phyloP scores from a whole-genome alignment of 2,888 invertebrate species.

The Leucania comma region DNA sequence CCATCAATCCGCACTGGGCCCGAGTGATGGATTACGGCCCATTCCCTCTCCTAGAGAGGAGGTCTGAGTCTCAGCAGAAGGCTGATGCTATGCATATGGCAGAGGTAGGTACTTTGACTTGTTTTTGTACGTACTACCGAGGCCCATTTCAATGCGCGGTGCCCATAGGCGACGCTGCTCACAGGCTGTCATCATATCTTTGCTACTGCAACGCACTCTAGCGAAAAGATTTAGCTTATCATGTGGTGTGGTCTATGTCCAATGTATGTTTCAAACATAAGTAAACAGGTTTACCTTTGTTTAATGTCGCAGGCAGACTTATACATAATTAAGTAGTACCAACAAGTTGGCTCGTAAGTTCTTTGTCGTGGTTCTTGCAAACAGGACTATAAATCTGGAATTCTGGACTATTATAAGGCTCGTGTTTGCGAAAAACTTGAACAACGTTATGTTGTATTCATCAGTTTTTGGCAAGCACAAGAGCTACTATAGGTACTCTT shows the following conservation, averaged over 20 bases:
- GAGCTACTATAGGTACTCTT: background rate
- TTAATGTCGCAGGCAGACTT: conserved; percentile 19
- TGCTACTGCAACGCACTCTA: too few species aligned
- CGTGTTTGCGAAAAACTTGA: conserved; percentile 29
- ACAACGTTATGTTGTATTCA: conserved; percentile 52
- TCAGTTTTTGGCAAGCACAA: conserved; percentile 30
- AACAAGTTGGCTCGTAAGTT: conserved; percentile 42
- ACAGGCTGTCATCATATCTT: too few species aligned
- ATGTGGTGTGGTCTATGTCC: background rate
- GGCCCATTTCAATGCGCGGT: too few species aligned
- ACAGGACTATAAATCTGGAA: conserved; percentile 56
- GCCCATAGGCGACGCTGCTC: too few species aligned
- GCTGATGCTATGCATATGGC: too few species aligned
- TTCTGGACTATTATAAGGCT: conserved; percentile 35
- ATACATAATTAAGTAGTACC: conserved; percentile 45
- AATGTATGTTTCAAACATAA: conserved; percentile 17
- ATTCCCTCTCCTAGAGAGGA: too few species aligned
- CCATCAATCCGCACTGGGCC: too few species aligned
- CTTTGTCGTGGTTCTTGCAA: conserved; percentile 54
- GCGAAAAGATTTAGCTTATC: background rate
- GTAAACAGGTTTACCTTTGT: conserved; percentile 24
- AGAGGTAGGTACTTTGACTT: too few species aligned
- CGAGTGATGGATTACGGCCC: too few species aligned
- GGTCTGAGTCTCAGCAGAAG: too few species aligned
- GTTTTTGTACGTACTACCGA: too few species aligned